Evolutionary conservation across 2,113 vertebrate genomes (phyloP), one percentile per base, ranked within the genome.

Genomic region (Tenrec ecaudatus): DNA sequence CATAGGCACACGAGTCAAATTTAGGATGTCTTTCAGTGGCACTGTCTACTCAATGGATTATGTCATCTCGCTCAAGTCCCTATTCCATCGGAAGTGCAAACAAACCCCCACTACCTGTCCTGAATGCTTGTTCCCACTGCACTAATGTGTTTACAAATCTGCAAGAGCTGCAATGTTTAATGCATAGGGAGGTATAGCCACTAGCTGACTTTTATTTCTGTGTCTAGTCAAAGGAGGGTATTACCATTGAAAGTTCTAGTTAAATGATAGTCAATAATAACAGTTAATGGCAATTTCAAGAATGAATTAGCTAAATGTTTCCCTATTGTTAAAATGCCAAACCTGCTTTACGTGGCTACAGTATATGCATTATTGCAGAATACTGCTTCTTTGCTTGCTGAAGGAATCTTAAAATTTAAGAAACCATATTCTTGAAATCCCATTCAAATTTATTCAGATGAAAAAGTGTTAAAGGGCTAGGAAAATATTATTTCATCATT

Each of bases 401-500:
- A 31, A 66, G 71, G 91, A 88, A 68, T 57, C 95, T 93, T 96
- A 97, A 97, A 96, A 94, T 97, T 96, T 97, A 96, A 96, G 91
- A 97, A 96, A 92, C 90, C 85, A 94, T 93, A 95, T 97, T 97
- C 93, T 97, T 96, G 91, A 96, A 93, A 96, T 97, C 95, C 89
- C 95, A 95, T 53, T 96, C 96, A 96, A 98, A 97, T 95, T 96
- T 97, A 97, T 89, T 97, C 97, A 98, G 98, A 98, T 97, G 97
- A 97, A 98, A 98, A 98, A 98, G 98, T 98, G 98, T 98, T 98
- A 98, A 98, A 98, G 97, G 97, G 96, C 98, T 98, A 98, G 97
- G 97, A 98, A 98, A 99, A 98, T 98, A 98, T 98, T 98, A 98
- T 98, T 98, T 98, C 98, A 98, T 98, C 98, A 98, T 97, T 98